Base-by-base conservation (phyloP, 2,888 invertebrate genomes). In the Abscondita cerata region DNA sequence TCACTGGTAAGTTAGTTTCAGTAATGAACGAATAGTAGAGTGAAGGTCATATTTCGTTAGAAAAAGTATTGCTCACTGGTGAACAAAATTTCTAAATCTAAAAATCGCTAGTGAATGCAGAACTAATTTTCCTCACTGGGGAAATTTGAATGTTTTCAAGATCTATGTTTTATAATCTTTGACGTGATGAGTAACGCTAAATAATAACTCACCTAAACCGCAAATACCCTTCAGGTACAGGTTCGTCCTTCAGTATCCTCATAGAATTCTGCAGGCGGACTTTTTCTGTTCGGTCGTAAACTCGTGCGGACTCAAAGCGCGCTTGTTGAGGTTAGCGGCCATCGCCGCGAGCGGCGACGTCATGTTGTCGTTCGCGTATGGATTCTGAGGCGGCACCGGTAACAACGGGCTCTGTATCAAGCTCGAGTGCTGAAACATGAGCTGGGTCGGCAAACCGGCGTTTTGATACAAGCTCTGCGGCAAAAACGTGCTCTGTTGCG, bases 201-300 rank as follows among this genome's bases (percentile, higher is more conserved):
- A 25, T 13, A 15, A 52, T 46, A 61, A 75, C 69, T 68, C 71
- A 83, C 71, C 93, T 85, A 80, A 93, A 96, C 67, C 95, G 85
- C 1, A 94, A 83, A 76, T 95, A 96, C 0, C 95, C 95, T 56
- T 90, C 91, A 3, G 95, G 95, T 9, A 95, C 93, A 0, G 94
- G 93, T 74, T 95, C 95, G 72, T 95, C 95, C 74, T 95, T 93
- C 67, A 93, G 81, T 72, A 93, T 89, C 19, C 91, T 82, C 89
- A 92, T 90, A 66, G 86, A 86, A 68, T 84, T 85, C 73, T 87
- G 87, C 51, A 87, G 83, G 54, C 87, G 77, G 86, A 86, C 70
- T 87, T 88, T 76, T 88, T 87, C 12, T 85, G 85, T 64, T 87
- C 87, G 0, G 83, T 80, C 33, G 84, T 83, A 70, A 82, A 78